These are phyloP conservation scores for Scaptomyza caliginosa DNA, from an alignment of 2,888 invertebrate species.

Conservation along the genomic window DNA sequence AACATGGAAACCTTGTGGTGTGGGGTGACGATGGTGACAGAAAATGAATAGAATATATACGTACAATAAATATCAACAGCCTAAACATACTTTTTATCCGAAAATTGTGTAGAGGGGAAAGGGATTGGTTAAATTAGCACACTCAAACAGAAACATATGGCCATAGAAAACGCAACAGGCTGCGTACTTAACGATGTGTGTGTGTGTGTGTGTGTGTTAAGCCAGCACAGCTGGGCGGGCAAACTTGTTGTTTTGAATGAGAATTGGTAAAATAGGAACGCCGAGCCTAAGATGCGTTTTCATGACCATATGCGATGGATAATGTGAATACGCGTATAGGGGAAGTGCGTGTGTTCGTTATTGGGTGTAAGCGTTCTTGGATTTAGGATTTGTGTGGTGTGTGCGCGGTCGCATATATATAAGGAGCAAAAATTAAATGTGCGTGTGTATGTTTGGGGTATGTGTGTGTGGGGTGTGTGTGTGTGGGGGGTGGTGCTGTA, in stretches of 20 bases:
- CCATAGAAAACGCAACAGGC: conserved; percentile 55
- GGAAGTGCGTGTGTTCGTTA: neutral
- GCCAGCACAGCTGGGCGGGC: conserved; percentile 36
- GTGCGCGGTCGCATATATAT: neutral
- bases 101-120: conserved; percentile 10
- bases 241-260: neutral
- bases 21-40: neutral
- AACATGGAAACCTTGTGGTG: neutral
- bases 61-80: conserved; percentile 58
- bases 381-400: neutral
- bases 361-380: neutral
- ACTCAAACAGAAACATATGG: conserved; percentile 31
- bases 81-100: conserved; percentile 48
- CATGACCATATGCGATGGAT: conserved; percentile 39
- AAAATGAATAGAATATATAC: conserved; percentile 20
- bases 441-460: neutral
- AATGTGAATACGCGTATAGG: conserved; percentile 8
- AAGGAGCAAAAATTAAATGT: neutral
- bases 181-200: conserved; percentile 1
- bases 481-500: neutral
- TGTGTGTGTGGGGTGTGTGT: conserved; percentile 1
- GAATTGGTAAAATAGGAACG: conserved; percentile 1
- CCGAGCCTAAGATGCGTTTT: conserved; percentile 47
- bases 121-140: conserved; percentile 20
- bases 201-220: neutral